Base-by-base conservation (phyloP, 53 echinoderm and acorn worm species). In the Crossaster papposus region DNA sequence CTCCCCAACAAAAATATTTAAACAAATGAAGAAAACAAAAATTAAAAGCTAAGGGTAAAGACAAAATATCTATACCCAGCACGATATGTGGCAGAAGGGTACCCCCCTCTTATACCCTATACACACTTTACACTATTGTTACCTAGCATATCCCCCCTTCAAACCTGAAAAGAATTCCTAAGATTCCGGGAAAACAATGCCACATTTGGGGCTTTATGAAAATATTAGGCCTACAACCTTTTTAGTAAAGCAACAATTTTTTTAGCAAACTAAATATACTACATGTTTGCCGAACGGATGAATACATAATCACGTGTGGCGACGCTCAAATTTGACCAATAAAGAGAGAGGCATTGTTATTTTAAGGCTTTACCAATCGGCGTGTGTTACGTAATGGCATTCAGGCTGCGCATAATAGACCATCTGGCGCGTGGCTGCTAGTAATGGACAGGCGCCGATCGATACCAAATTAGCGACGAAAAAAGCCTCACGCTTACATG, bases 371-470 rank as follows among this genome's bases (percentile, higher is more conserved):
- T 51, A 87, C 58, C 54, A 72, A 72, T 34, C 70, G 23, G 7
- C 72, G 22, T 7, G 87, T 87, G 87, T 87, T 87, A 87, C 87
- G 87, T 87, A 87, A 87, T 22, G 17, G 20, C 23, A 58, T 32
- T 20, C 77, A 77, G 63, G 76, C 36, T 7, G 51, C 5, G 31
- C 34, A 87, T 58, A 75, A 87, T 75, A 28, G 55, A 36, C 87
- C 87, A 87, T 87, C 87, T 87, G 87, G 87, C 87, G 77, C 76
- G 87, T 77, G 87, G 76, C 53, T 32, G 75, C 36, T 18, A 11
- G 15, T 17, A 15, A 4, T 32, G 11, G 31, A 80, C 80, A 79
- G 54, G 31, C 26, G 58, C 32, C 18, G 58, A 80, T 80, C 80
- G 14, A 80, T 80, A 31, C 11, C 22, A 51, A 6, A 68, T 58